Percentiles rank a stretch among this genome's conserved stretches.
These are phyloP conservation scores for Eidolon dupreanum DNA, from an alignment of 2,797 vertebrate species.

Conservation along the genomic window DNA sequence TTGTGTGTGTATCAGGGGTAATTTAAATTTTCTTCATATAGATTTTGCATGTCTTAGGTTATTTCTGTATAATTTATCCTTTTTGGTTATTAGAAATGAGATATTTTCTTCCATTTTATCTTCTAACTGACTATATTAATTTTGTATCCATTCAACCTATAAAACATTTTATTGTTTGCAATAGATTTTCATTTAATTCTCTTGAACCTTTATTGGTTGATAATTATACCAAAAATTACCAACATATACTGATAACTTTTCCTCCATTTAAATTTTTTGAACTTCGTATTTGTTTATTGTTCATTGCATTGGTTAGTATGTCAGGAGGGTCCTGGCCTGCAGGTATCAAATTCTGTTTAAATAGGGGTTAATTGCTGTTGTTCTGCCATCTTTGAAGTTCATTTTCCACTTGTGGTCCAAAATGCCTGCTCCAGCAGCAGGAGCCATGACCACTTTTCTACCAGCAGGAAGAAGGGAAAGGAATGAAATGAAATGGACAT, in stretches of 20 bases:
- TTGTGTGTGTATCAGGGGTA: background rate
- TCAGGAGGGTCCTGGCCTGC: background rate
- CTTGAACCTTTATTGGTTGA: background rate
- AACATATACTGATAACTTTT: background rate
- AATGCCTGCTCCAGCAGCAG: background rate
- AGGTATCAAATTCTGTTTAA: background rate
- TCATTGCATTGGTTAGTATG: background rate
- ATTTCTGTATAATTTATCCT: background rate
- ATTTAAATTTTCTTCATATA: slow-evolving; percentile 4
- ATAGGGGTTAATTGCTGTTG: background rate
- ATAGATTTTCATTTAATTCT: background rate
- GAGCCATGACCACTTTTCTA: background rate
- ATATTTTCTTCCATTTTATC: background rate
- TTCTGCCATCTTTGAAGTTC: background rate
- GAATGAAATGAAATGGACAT: background rate
- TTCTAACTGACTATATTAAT: slow-evolving; percentile 5
- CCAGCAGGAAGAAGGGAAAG: background rate
- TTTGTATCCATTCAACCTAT: background rate
- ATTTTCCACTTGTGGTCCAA: background rate
- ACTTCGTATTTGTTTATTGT: background rate
- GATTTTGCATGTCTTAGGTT: background rate
- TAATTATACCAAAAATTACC: background rate
- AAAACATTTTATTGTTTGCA: background rate
- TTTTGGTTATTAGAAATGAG: slow-evolving; percentile 12
- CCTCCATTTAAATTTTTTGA: background rate